Conservation (phyloP, 2,797 vertebrate species). For the Lepilemur septentrionalis region DNA sequence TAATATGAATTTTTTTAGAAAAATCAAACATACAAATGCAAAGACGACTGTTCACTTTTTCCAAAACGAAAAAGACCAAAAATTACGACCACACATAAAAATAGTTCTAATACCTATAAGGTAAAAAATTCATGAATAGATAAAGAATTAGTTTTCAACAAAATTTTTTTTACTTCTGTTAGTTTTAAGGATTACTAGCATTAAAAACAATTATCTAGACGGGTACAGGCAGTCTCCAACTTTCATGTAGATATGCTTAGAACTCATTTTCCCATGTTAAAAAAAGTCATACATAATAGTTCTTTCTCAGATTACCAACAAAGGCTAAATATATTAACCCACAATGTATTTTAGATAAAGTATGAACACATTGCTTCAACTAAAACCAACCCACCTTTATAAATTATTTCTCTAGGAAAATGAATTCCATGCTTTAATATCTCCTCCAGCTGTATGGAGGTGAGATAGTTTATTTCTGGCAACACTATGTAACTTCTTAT, state of each 20-base stretch:
- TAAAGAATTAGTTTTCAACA: slow-evolving; percentile 17
- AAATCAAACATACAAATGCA: slow-evolving; percentile 53
- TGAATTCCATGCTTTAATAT: slow-evolving; percentile 16
- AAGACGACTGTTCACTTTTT: not conserved
- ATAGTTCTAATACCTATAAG: not conserved
- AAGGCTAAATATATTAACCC: slow-evolving; percentile 18
- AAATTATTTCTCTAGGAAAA: slow-evolving; percentile 38
- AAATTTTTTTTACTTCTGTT: slow-evolving; percentile 4
- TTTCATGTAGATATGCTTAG: not conserved
- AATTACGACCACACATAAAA: slow-evolving; percentile 1
- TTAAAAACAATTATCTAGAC: slow-evolving; percentile 43
- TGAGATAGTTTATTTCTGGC: not conserved
- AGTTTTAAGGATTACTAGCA: not conserved
- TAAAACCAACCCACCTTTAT: not conserved
- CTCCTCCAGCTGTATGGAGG: not conserved
- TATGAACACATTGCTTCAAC: not conserved
- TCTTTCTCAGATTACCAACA: slow-evolving; percentile 6
- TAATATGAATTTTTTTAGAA: not conserved
- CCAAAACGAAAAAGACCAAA: not conserved
- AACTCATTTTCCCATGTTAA: slow-evolving; percentile 24
- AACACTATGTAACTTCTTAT: slow-evolving; percentile 1
- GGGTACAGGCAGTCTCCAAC: slow-evolving; percentile 57
- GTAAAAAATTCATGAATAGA: slow-evolving; percentile 38
- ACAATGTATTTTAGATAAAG: slow-evolving; percentile 5
- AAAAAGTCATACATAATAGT: not conserved